Percentiles rank a stretch among this genome's conserved stretches.
Conservation (phyloP, 1,140 invertebrate genomes). For the Zaprionus taronus region DNA sequence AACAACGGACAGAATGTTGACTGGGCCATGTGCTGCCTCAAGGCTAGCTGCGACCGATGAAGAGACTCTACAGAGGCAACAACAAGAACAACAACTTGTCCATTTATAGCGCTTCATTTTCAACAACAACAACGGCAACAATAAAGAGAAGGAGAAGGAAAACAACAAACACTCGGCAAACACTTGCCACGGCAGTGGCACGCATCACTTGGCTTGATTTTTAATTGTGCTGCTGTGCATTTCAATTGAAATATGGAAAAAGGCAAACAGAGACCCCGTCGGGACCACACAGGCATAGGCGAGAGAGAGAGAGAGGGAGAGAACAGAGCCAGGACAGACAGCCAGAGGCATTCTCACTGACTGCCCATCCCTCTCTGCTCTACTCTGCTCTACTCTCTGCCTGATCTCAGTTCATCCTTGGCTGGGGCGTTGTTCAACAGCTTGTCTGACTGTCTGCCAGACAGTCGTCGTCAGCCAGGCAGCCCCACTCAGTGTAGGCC, state of each 20-base stretch:
- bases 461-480: slow-evolving; percentile 44
- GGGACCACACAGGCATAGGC: slow-evolving; percentile 24
- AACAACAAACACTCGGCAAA: slow-evolving; percentile 60
- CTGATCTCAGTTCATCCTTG: slow-evolving; percentile 20
- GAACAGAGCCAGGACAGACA: background rate
- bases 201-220: slow-evolving; percentile 67
- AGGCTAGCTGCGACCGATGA: slow-evolving; percentile 19
- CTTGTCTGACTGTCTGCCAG: slow-evolving; percentile 52
- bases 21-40: slow-evolving; percentile 47
- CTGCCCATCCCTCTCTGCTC: background rate
- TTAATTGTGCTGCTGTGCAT: slow-evolving; percentile 65
- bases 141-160: background rate
- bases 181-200: slow-evolving; percentile 53
- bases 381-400: background rate
- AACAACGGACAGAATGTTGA: slow-evolving; percentile 33
- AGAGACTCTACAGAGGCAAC: slow-evolving; percentile 4
- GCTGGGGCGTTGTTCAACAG: slow-evolving; percentile 51
- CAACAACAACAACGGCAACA: slow-evolving; percentile 46
- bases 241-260: slow-evolving; percentile 64
- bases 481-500: slow-evolving; percentile 49
- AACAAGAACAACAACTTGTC: slow-evolving; percentile 51
- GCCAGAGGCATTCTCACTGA: background rate
- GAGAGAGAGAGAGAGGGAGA: background rate
- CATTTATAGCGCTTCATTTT: slow-evolving; percentile 66
- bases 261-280: slow-evolving; percentile 27